Percentiles rank a stretch among this genome's conserved stretches.
Conservation (phyloP, 2,797 vertebrate species). For the Acestrorhynchus altus region DNA sequence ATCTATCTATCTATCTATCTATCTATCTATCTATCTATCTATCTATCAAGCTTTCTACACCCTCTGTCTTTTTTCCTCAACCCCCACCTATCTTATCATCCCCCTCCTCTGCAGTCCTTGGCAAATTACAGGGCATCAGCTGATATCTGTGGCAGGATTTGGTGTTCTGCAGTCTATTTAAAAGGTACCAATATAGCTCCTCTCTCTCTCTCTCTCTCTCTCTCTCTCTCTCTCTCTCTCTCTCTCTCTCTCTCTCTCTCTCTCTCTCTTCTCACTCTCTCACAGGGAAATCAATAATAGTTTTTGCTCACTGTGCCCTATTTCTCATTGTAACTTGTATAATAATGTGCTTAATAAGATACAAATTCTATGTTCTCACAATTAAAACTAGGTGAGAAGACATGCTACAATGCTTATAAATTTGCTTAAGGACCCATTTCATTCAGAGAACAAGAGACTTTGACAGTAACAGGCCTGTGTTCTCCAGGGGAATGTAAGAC, state of each 20-base stretch:
- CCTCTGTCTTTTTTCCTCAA: neutral
- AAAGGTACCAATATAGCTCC: conserved; percentile 66
- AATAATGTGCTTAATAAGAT: conserved; percentile 35
- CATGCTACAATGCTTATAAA: neutral
- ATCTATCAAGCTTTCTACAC: neutral
- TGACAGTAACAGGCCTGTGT: neutral
- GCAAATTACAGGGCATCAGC: conserved; percentile 77
- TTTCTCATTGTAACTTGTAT: conserved; percentile 43
- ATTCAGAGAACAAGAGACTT: neutral
- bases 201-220: conserved; percentile 31
- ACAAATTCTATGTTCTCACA: neutral
- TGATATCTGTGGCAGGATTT: conserved; percentile 80
- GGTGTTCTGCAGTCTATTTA: conserved; percentile 82
- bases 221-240: conserved; percentile 41
- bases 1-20: neutral
- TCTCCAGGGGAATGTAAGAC: neutral
- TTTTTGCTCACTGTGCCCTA: conserved; percentile 5
- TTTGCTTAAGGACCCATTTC: neutral
- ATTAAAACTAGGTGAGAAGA: neutral
- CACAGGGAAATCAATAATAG: conserved; percentile 17
- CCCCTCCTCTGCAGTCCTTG: conserved; percentile 58
- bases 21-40: neutral
- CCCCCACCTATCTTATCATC: neutral
- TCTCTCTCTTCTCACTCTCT: conserved; percentile 19
- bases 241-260: conserved; percentile 35